A percentile compares a stretch with the other conserved stretches of the same genome.
These are phyloP conservation scores for Vidua chalybeata DNA, from an alignment of 2,113 vertebrate genomes.

Conservation along the genomic window DNA sequence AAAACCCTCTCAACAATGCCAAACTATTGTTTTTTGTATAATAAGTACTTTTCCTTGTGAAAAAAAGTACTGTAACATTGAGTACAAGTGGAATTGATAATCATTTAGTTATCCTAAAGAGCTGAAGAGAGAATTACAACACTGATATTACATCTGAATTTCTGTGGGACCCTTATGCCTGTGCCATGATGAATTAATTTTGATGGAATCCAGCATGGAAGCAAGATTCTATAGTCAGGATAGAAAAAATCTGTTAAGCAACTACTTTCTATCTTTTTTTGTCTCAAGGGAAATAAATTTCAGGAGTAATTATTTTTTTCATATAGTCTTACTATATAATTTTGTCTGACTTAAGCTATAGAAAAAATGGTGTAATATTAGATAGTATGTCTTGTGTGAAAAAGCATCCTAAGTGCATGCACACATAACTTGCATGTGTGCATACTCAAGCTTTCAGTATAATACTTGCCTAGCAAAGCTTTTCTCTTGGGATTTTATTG, in stretches of 20 bases:
- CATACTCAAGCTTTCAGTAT: neutral
- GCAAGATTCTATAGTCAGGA: neutral
- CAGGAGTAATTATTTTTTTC: neutral
- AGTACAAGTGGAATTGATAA: neutral
- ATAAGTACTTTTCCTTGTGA: neutral
- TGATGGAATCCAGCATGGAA: neutral
- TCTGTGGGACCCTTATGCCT: neutral
- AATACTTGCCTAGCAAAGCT: neutral
- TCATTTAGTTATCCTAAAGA: neutral
- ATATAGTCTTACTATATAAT: neutral
- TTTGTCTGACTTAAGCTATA: neutral
- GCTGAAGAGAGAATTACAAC: neutral
- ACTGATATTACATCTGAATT: neutral
- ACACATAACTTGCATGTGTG: neutral
- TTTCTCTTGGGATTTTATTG: slow-evolving; percentile 9
- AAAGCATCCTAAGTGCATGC: neutral
- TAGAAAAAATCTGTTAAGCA: neutral
- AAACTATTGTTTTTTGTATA: neutral
- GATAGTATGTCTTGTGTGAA: neutral
- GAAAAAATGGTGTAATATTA: neutral
- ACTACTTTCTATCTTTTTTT: neutral
- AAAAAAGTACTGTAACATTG: neutral
- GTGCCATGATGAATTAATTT: neutral
- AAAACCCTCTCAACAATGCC: neutral
- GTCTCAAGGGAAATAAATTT: neutral